phyloP scores from a whole-genome alignment of 2,888 invertebrate species.

The Branchipolynoe longqiensis region DNA sequence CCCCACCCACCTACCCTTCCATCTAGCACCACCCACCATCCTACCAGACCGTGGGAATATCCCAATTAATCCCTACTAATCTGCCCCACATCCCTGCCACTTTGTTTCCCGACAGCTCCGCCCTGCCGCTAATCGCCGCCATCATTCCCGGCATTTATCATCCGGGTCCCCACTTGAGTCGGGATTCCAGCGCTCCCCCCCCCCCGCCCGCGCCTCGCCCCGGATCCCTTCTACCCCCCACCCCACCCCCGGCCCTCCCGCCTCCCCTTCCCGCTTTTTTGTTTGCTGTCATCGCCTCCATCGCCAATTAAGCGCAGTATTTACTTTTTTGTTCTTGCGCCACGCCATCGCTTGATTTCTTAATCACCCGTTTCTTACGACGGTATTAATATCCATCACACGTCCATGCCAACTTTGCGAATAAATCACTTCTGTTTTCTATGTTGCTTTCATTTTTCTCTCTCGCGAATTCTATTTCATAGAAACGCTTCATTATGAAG shows the following conservation, averaged over 20 bases:
- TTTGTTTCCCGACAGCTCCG: conserved; percentile 55
- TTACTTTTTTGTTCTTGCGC: too few species aligned
- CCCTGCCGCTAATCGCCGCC: conserved; percentile 30
- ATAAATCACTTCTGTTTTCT: too few species aligned
- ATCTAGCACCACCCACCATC: too few species aligned
- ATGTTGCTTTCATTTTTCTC: conserved; percentile 17
- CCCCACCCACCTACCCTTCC: too few species aligned
- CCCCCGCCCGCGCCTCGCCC: neutral
- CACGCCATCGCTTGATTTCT: conserved; percentile 34
- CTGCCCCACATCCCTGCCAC: conserved; percentile 37
- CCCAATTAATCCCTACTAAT: conserved; percentile 54
- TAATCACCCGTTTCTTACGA: conserved; percentile 13
- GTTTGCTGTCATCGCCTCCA: conserved; percentile 1
- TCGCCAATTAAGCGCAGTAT: conserved; percentile 11
- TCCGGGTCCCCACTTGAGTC: neutral
- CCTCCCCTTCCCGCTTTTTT: neutral
- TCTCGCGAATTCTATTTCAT: neutral
- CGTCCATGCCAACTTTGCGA: neutral
- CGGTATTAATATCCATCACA: conserved; percentile 38
- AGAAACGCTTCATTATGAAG: neutral
- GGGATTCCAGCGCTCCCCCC: too few species aligned
- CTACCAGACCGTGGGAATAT: conserved; percentile 6
- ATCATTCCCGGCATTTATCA: conserved; percentile 26
- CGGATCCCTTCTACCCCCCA: neutral
- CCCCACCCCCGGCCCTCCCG: neutral